A percentile compares a stretch with the other conserved stretches of the same genome.
Conservation (phyloP, 2,888 invertebrate genomes). For the Stenurella melanura region DNA sequence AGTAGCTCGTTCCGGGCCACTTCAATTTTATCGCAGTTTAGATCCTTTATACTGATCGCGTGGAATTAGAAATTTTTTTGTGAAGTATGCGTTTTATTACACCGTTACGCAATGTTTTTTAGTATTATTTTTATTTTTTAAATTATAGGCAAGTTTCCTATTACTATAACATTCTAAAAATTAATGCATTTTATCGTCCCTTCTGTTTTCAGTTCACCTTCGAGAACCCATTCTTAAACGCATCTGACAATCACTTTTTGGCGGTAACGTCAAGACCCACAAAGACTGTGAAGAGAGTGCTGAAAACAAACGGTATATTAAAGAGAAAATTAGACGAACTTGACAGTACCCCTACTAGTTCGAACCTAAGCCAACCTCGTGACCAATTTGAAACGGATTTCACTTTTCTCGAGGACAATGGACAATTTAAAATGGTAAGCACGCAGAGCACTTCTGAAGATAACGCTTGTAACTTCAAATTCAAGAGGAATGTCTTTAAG, state of each 20-base stretch:
- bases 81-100: no score
- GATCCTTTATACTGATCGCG: no score
- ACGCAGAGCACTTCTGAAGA: not conserved
- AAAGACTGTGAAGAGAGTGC: constrained; percentile 29
- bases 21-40: no score
- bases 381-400: constrained; percentile 32
- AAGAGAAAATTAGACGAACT: constrained; percentile 40
- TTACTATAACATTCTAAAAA: no score
- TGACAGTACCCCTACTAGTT: not conserved
- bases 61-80: no score
- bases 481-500: constrained; percentile 41
- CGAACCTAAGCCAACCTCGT: not conserved
- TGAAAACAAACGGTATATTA: constrained; percentile 11
- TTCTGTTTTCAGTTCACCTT: constrained; percentile 38
- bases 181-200: no score
- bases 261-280: constrained; percentile 42
- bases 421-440: constrained; percentile 36
- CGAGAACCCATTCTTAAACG: constrained; percentile 16
- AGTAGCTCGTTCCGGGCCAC: no score
- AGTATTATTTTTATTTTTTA: no score
- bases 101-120: no score
- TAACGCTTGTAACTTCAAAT: constrained; percentile 24
- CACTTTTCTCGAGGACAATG: constrained; percentile 44
- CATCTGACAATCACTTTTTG: constrained; percentile 28
- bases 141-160: no score